Conservation (phyloP, 2,888 invertebrate genomes). For the Epistrophella euchroma region DNA sequence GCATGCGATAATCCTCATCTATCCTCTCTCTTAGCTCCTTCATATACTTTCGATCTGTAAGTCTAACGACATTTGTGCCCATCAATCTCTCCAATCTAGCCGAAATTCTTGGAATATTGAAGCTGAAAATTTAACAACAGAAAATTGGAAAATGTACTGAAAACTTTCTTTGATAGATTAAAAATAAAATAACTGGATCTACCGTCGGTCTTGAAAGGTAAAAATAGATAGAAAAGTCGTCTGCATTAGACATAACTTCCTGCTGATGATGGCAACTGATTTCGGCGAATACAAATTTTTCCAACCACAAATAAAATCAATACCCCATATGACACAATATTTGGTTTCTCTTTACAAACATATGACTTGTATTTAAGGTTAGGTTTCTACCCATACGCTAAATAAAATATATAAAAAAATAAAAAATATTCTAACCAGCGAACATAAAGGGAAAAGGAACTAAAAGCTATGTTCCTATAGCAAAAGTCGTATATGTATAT, state of each 20-base stretch:
- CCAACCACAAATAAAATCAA: slow-evolving; percentile 39
- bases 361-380: not conserved
- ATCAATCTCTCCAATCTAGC: slow-evolving; percentile 83
- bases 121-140: slow-evolving; percentile 77
- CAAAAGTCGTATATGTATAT: slow-evolving; percentile 3
- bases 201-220: slow-evolving; percentile 18
- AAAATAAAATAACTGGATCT: slow-evolving; percentile 37
- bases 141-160: not conserved
- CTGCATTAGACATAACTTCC: slow-evolving; percentile 29
- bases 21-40: slow-evolving; percentile 86
- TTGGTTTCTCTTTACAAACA: not conserved
- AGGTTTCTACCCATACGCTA: not conserved
- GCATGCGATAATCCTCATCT: slow-evolving; percentile 86
- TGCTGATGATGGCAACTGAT: slow-evolving; percentile 11
- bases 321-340: slow-evolving; percentile 51
- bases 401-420: not conserved
- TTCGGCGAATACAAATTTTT: not conserved
- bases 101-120: slow-evolving; percentile 83
- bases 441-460: not conserved
- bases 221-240: slow-evolving; percentile 41
- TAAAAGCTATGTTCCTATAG: slow-evolving; percentile 51
- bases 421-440: slow-evolving; percentile 40
- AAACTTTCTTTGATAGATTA: slow-evolving; percentile 41
- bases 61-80: slow-evolving; percentile 86
- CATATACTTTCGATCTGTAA: slow-evolving; percentile 88